Conservation (phyloP, 2,113 vertebrate genomes). For the Labeo catla region DNA sequence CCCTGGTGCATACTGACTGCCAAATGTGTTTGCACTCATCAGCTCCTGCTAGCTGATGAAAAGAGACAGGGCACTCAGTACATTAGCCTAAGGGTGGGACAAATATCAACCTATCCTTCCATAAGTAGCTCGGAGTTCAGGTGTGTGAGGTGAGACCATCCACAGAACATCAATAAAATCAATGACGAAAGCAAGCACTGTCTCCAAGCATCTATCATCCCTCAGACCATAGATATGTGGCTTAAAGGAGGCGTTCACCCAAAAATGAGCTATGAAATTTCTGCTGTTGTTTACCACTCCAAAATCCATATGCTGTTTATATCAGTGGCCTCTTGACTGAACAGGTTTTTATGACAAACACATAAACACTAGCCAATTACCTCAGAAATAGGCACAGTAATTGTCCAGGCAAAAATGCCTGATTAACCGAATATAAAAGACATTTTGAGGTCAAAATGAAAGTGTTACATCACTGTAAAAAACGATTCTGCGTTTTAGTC, state of each 20-base stretch:
- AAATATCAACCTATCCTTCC: slow-evolving; percentile 59
- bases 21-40: slow-evolving; percentile 73
- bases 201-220: not conserved
- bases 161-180: not conserved
- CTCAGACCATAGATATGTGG: not conserved
- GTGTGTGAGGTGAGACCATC: slow-evolving; percentile 9
- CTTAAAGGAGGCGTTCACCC: not conserved
- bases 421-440: no score
- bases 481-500: no score
- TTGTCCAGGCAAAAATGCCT: no score
- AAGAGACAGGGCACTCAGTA: slow-evolving; percentile 67
- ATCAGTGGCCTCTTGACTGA: not conserved
- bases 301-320: not conserved
- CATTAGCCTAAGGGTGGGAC: slow-evolving; percentile 44
- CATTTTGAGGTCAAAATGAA: no score
- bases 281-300: not conserved
- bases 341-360: not conserved
- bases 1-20: slow-evolving; percentile 61
- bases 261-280: not conserved
- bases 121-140: slow-evolving; percentile 2
- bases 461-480: no score
- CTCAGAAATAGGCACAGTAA: no score
- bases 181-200: slow-evolving; percentile 1
- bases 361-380: not conserved
- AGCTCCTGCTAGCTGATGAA: slow-evolving; percentile 66